phyloP scores from a whole-genome alignment of 2,113 vertebrate species.

The Zosterops borbonicus region DNA sequence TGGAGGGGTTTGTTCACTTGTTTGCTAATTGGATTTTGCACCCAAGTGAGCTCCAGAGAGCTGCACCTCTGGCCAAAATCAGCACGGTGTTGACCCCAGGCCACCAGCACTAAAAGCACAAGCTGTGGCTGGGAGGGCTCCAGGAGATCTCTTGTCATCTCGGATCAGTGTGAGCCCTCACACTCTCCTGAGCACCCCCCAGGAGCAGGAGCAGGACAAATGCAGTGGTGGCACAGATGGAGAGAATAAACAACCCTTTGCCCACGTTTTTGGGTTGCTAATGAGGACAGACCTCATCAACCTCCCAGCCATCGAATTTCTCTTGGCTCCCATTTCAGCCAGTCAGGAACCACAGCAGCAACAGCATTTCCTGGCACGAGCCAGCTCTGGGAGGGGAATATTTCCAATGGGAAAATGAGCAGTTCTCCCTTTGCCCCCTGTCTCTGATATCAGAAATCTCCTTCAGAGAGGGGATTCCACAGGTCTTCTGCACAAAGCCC shows the following conservation, averaged over 20 bases:
- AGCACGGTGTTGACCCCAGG: accelerated
- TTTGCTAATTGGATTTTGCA: not conserved
- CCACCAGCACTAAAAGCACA: not conserved
- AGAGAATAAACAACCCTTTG: not conserved
- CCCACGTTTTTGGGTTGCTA: not conserved
- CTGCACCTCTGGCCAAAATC: not conserved
- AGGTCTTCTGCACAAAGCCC: not conserved
- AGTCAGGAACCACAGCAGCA: not conserved
- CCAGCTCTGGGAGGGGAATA: not conserved
- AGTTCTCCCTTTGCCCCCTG: not conserved
- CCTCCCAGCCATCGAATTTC: not conserved
- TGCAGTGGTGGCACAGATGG: not conserved
- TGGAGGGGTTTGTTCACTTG: not conserved
- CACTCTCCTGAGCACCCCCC: not conserved
- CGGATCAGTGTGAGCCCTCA: not conserved
- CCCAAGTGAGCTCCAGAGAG: accelerated
- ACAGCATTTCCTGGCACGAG: not conserved
- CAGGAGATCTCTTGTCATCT: conserved; percentile 6
- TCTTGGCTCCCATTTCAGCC: not conserved
- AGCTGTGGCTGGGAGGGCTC: not conserved
- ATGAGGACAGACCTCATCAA: conserved; percentile 41
- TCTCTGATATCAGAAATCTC: not conserved
- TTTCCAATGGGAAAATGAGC: not conserved
- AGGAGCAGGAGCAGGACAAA: not conserved
- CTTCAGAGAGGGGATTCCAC: not conserved